Conservation (phyloP, 2,888 invertebrate species). For the Caenorhabditis angaria region DNA sequence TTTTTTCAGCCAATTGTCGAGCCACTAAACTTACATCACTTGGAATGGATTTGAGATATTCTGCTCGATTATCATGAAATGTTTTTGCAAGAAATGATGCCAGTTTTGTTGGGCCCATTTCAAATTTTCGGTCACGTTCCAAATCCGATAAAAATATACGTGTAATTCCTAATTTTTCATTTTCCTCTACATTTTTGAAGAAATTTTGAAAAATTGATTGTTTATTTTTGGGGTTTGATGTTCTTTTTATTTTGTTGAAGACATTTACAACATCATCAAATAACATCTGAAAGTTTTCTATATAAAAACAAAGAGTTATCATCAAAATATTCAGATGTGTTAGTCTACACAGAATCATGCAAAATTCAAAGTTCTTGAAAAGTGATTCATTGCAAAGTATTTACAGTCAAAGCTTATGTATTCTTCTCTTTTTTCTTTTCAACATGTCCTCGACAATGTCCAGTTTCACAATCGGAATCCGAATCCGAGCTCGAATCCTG, state of each 20-base stretch:
- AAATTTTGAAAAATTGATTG: slow-evolving; percentile 25
- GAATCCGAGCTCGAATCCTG: slow-evolving; percentile 56
- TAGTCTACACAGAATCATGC: neutral
- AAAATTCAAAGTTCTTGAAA: too few relatives aligned
- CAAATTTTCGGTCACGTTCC: slow-evolving; percentile 36
- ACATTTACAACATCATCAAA: slow-evolving; percentile 34
- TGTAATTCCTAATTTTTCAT: slow-evolving; percentile 22
- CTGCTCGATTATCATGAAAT: slow-evolving; percentile 28
- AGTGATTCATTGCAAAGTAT: too few relatives aligned
- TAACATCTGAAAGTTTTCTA: slow-evolving; percentile 9
- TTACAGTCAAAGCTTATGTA: neutral
- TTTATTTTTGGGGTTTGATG: slow-evolving; percentile 32
- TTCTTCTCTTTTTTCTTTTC: slow-evolving; percentile 52
- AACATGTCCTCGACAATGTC: slow-evolving; percentile 69
- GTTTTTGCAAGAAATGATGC: slow-evolving; percentile 37
- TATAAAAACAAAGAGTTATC: neutral
- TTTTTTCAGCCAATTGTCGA: slow-evolving; percentile 33
- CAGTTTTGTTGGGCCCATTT: slow-evolving; percentile 39
- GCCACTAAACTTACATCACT: slow-evolving; percentile 17
- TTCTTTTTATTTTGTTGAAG: slow-evolving; percentile 35
- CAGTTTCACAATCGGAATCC: slow-evolving; percentile 67
- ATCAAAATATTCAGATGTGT: neutral
- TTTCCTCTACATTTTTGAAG: neutral
- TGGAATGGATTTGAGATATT: slow-evolving; percentile 19
- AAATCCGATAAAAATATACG: slow-evolving; percentile 87